phyloP scores from a whole-genome alignment of 2,113 vertebrate species.

The Saguinus imperator region DNA sequence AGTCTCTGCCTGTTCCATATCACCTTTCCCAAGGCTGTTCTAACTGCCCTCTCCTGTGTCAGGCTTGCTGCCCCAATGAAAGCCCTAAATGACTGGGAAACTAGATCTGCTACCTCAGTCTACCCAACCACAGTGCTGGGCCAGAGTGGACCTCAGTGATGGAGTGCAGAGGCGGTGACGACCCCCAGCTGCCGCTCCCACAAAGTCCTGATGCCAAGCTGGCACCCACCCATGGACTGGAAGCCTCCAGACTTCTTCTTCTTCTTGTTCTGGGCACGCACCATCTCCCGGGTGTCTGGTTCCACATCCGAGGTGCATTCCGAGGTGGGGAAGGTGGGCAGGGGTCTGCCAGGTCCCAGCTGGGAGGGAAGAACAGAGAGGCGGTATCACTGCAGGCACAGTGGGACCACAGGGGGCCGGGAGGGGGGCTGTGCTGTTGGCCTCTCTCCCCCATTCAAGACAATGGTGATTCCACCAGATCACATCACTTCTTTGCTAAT shows the following conservation, averaged over 20 bases:
- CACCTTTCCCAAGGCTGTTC: not conserved
- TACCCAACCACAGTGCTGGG: not conserved
- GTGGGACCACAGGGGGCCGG: no score
- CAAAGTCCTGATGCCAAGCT: rapidly evolving
- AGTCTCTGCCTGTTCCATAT: not conserved
- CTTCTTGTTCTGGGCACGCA: conserved; percentile 96
- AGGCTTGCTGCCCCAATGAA: rapidly evolving
- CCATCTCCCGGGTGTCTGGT: conserved; percentile 91
- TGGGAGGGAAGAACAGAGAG: not conserved
- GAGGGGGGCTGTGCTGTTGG: not conserved
- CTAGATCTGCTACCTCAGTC: not conserved
- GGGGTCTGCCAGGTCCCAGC: conserved; percentile 59
- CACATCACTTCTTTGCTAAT: not conserved
- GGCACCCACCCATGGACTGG: conserved; percentile 95
- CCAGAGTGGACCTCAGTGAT: not conserved
- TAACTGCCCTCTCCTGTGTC: not conserved
- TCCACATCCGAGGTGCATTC: conserved; percentile 90
- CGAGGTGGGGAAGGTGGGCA: conserved; percentile 85
- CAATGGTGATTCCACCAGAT: not conserved
- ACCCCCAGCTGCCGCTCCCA: not conserved
- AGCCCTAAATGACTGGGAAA: not conserved
- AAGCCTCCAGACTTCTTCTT: conserved; percentile 99
- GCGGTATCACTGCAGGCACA: not conserved
- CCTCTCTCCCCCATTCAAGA: not conserved
- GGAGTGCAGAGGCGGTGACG: rapidly evolving